These are phyloP conservation scores for Acanthococcus lagerstroemiae DNA, from an alignment of 2,888 invertebrate species.

Conservation along the genomic window DNA sequence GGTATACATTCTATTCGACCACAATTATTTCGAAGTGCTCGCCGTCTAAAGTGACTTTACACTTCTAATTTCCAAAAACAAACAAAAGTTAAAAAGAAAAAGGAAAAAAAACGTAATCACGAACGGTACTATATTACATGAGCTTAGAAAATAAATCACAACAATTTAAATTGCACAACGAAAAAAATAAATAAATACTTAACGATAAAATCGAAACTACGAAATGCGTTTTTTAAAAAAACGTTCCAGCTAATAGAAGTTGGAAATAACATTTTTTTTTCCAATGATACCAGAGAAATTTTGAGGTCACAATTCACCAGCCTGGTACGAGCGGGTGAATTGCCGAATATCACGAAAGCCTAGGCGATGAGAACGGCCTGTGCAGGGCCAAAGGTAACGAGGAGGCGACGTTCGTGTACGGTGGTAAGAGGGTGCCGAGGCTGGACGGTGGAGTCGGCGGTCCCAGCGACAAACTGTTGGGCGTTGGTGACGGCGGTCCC, in stretches of 20 bases:
- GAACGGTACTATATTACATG: not conserved
- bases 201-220: slow-evolving; percentile 5
- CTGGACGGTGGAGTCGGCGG: slow-evolving; percentile 17
- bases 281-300: not conserved
- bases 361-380: slow-evolving; percentile 38
- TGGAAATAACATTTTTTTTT: not conserved
- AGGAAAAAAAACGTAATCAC: no score
- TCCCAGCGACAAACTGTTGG: slow-evolving; percentile 11
- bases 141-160: slow-evolving; percentile 21
- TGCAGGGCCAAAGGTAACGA: slow-evolving; percentile 36
- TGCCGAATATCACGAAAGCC: slow-evolving; percentile 38
- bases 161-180: slow-evolving; percentile 28
- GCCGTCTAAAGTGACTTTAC: no score
- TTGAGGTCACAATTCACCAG: slow-evolving; percentile 30
- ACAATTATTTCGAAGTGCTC: no score
- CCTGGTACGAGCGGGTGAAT: slow-evolving; percentile 36
- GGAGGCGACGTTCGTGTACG: slow-evolving; percentile 35
- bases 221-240: slow-evolving; percentile 11
- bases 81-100: no score
- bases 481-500: slow-evolving; percentile 17
- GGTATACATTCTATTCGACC: no score
- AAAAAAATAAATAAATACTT: slow-evolving; percentile 15
- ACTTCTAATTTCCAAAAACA: no score
- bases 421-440: slow-evolving; percentile 4
- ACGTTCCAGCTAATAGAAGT: not conserved